Evolutionary conservation across 1,140 invertebrate genomes (phyloP), one percentile per base, ranked within the genome.

Genomic region (Bradynema listronoti): DNA sequence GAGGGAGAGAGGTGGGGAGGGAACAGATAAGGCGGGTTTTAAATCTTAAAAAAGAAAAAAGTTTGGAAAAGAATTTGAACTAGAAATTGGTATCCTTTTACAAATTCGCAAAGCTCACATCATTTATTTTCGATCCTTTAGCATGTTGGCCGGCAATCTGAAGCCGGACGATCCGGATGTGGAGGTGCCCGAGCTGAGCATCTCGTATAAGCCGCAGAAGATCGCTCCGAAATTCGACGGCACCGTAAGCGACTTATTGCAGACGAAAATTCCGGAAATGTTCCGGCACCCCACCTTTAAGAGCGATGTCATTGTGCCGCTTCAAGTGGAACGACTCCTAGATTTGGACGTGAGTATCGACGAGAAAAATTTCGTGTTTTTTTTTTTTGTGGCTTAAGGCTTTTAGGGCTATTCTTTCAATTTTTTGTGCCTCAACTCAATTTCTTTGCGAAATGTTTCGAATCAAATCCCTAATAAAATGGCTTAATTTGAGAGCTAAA

Each of bases 181-280:
- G 56, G 87, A 88, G 64, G 83, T 96, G 61, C 94, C 94, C 2
- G 85, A 88, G 70, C 79, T 99, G 57, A 90, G 96, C 78, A 94
- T 99, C 71, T 97, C 92, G 80, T 99, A 99, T 82, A 99, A 99
- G 80, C 95, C 95, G 36, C 95, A 99, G 82, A 98, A 98, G 79
- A 98, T 99, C 73, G 95, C 91, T 72, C 94, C 95, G 0, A 98
- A 97, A 81, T 92, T 65, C 59, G 59, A 61, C 11, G 59, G 59
- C 25, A 61, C 56, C 16, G 56, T 52, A 16, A 62, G 46, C 4
- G 33, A 1, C 32, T 56, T 58, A n/a, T 25, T 56, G 24, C 33
- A 62, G 7, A 50, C 61, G 30, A 47, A 52, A 19, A 69, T 69
- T 42, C 65, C 58, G 1, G 65, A 57, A 16, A 69, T 69, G 71